Evolutionary conservation across 1,140 invertebrate genomes (phyloP).

Genomic region (Drosophila chauvacae): DNA sequence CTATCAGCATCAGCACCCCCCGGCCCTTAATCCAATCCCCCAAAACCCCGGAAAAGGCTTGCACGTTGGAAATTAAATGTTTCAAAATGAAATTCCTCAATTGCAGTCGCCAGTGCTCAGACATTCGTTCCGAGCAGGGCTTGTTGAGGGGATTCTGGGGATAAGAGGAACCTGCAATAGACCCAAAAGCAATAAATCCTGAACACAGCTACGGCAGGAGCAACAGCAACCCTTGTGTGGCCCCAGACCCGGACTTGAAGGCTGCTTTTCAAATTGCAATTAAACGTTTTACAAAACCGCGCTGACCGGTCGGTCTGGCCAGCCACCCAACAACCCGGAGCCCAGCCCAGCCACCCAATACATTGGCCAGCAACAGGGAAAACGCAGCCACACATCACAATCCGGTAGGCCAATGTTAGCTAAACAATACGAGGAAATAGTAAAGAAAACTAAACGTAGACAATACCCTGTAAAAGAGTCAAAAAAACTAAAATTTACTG

Average conservation of each 20-base stretch:
- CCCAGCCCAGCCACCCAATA: constrained; percentile 7
- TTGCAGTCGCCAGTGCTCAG: constrained; percentile 76
- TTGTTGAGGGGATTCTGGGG: neutral
- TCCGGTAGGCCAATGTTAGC: constrained; percentile 65
- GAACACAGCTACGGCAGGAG: constrained; percentile 40
- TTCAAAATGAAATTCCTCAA: constrained; percentile 83
- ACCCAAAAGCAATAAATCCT: constrained; percentile 80
- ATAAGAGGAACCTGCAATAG: constrained; percentile 47
- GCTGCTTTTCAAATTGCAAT: constrained; percentile 82
- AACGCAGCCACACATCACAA: constrained; percentile 16
- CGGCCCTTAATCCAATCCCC: constrained; percentile 21
- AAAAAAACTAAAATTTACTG: no score
- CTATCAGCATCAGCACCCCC: constrained; percentile 56
- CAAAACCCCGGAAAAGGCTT: constrained; percentile 30
- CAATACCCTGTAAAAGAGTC: constrained; percentile 17
- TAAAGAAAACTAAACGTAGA: neutral
- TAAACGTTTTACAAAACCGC: constrained; percentile 83
- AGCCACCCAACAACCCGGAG: constrained; percentile 33
- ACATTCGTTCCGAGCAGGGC: constrained; percentile 37
- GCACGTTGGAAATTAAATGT: constrained; percentile 80
- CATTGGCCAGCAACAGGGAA: constrained; percentile 9
- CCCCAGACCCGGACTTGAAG: constrained; percentile 24
- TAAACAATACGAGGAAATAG: constrained; percentile 49
- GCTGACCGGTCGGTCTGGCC: constrained; percentile 67
- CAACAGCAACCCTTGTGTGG: constrained; percentile 61